Evolutionary conservation across 1,140 invertebrate species (phyloP).

Genomic region (Achroia grisella): DNA sequence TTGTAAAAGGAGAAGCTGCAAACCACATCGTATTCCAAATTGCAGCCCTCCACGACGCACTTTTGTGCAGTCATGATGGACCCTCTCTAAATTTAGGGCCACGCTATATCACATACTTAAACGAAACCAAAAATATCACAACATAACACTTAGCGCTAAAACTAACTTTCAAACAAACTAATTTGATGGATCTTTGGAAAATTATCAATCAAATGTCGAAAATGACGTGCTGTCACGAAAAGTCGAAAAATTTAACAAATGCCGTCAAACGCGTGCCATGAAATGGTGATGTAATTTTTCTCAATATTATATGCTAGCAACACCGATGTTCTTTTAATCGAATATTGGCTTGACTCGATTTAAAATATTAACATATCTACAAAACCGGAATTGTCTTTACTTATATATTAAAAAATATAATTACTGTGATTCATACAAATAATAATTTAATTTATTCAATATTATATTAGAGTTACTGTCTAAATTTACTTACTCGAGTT

Average conservation of each 20-base stretch:
- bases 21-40: slow-evolving; percentile 66
- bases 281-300: slow-evolving; percentile 68
- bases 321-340: slow-evolving; percentile 19
- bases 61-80: slow-evolving; percentile 56
- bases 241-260: slow-evolving; percentile 54
- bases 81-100: slow-evolving; percentile 41
- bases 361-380: no score
- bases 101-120: slow-evolving; percentile 54
- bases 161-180: slow-evolving; percentile 72
- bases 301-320: slow-evolving; percentile 35
- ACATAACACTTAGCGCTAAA: slow-evolving; percentile 65
- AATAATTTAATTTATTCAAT: no score
- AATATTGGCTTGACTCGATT: no score
- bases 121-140: slow-evolving; percentile 36
- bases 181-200: slow-evolving; percentile 70
- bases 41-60: slow-evolving; percentile 66
- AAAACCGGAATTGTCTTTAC: no score
- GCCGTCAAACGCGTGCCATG: slow-evolving; percentile 63
- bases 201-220: slow-evolving; percentile 73
- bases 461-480: no score
- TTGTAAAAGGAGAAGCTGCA: slow-evolving; percentile 71
- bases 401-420: no score
- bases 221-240: slow-evolving; percentile 73
- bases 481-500: no score
- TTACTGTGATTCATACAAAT: no score